Evolutionary conservation across 1,140 invertebrate species (phyloP).

Genomic region (Sitophilus oryzae): DNA sequence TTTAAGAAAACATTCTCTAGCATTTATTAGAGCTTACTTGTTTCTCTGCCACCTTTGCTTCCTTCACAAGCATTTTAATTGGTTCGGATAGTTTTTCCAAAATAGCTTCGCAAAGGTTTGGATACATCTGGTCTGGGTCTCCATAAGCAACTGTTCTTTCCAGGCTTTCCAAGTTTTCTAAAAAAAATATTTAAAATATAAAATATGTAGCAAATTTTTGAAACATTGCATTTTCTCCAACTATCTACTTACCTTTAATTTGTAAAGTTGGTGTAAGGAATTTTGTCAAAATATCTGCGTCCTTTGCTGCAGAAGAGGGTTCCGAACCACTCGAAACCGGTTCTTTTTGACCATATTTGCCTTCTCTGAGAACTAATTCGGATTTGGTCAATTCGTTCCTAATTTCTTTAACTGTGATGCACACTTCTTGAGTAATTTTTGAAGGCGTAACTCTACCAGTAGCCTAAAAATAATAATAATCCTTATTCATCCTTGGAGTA

Average conservation of each 20-base stretch:
- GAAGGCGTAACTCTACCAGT: slow-evolving; percentile 45
- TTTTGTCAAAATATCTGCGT: slow-evolving; percentile 28
- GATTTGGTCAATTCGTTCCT: slow-evolving; percentile 48
- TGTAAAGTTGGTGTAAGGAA: slow-evolving; percentile 11
- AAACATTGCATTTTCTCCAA: background rate
- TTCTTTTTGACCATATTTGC: background rate
- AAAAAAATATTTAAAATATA: slow-evolving; percentile 25
- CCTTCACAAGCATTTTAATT: slow-evolving; percentile 36
- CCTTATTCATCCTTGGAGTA: too few relatives aligned
- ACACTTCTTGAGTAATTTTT: slow-evolving; percentile 46
- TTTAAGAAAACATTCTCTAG: too few relatives aligned
- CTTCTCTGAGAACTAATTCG: slow-evolving; percentile 41
- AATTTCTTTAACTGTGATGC: slow-evolving; percentile 50
- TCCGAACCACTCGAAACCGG: slow-evolving; percentile 9
- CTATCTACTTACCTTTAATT: slow-evolving; percentile 9
- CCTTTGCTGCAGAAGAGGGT: slow-evolving; percentile 26
- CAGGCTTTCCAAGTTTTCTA: slow-evolving; percentile 43
- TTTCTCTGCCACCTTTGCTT: slow-evolving; percentile 44
- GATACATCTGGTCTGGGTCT: slow-evolving; percentile 37
- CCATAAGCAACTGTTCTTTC: slow-evolving; percentile 44
- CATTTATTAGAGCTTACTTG: slow-evolving; percentile 28
- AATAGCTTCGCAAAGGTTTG: slow-evolving; percentile 33
- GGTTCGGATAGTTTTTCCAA: slow-evolving; percentile 46
- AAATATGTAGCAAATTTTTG: slow-evolving; percentile 25
- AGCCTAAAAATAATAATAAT: too few relatives aligned